A percentile compares a stretch with the other conserved stretches of the same genome.
Evolutionary conservation across 2,113 vertebrate species (phyloP).

Genomic region (Oophaga pumilio): DNA sequence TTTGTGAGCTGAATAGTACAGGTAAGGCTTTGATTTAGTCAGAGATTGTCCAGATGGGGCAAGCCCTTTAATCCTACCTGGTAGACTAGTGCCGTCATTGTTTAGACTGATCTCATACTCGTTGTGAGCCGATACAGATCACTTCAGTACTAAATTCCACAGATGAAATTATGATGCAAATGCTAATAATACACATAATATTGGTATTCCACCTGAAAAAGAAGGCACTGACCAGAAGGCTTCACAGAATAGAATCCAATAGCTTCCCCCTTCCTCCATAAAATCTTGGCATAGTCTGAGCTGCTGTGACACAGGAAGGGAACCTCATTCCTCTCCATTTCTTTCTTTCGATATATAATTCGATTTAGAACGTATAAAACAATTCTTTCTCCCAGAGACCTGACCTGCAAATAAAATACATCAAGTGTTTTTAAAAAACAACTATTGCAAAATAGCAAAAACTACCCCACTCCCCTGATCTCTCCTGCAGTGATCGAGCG

Average conservation of each 20-base stretch:
- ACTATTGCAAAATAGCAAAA: no score
- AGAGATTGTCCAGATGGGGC: no score
- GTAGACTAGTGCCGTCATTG: no score
- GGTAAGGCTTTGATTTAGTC: no score
- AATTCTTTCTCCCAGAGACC: constrained; percentile 82
- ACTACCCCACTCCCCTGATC: no score
- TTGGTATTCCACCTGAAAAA: neutral
- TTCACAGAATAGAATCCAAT: constrained; percentile 93
- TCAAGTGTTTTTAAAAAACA: neutral
- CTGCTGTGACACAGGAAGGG: constrained; percentile 86
- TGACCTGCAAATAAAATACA: constrained; percentile 73
- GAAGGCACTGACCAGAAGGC: constrained; percentile 74
- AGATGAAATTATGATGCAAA: neutral
- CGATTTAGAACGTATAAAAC: constrained; percentile 90
- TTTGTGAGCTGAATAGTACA: no score
- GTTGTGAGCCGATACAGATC: no score
- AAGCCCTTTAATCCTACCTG: no score
- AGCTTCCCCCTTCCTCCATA: constrained; percentile 88
- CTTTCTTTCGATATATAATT: constrained; percentile 85
- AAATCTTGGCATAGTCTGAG: constrained; percentile 82
- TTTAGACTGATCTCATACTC: no score
- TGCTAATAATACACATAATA: neutral
- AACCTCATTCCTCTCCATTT: constrained; percentile 78
- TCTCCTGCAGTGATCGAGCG: no score
- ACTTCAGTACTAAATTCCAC: neutral